Base-by-base conservation (phyloP, 2,888 invertebrate species). In the Heliconius erato region DNA sequence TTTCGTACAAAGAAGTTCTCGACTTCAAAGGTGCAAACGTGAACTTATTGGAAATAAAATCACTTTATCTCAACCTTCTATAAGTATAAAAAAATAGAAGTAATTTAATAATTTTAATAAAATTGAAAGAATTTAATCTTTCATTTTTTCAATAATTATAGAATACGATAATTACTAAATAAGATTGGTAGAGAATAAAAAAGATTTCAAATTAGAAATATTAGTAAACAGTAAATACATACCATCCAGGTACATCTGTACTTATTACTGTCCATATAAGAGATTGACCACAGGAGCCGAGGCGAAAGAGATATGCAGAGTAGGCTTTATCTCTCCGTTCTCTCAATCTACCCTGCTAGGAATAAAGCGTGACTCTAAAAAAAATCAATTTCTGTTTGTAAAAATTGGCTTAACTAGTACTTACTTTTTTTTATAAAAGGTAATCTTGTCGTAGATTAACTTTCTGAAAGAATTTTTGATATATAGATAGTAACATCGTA, bases 1-100 rank as follows among this genome's bases (percentile, higher is more conserved):
- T 35, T n/a, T 76, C 59, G n/a, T 63, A 76, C 76, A 76, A 63
- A 63, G 35, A 35, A 63, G 59, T 63, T 63, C 59, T 74, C 32
- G 35, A 9, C n/a, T 76, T n/a, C 12, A 40, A 59, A 74, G 63
- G 35, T 63, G 59, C 32, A 76, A 35, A 76, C 9, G 76, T 7
- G 1, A 59, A 76, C 35, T 76, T 44, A 44, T 72, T 44, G 44
- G 16, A 72, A 72, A 16, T 26, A 72, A 72, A 72, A 26, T 16
- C 7, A 26, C 16, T 26, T 72, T 3, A 71, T 12, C 12, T 71
- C 16, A n/a, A n/a, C 12, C n/a, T 40, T n/a, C n/a, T 40, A 71
- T 40, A 71, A 40, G 2, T 40, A 32, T 19, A 68, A 28, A 19
- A 68, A 69, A 59, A 59, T 59, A 1, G 19, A 23, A 59, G 7